phyloP scores from a whole-genome alignment of 2,113 vertebrate species.

The Theristicus caerulescens region DNA sequence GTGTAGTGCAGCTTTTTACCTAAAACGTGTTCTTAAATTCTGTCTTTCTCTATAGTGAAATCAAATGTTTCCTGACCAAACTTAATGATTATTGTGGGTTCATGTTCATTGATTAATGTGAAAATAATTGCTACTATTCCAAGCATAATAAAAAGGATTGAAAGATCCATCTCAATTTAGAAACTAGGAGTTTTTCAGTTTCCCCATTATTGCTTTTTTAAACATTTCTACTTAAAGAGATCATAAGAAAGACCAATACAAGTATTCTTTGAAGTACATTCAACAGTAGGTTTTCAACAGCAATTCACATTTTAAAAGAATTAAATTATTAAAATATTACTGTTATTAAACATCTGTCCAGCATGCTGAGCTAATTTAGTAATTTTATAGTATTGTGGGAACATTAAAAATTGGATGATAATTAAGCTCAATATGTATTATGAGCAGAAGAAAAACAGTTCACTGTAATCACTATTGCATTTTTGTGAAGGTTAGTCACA shows the following conservation, averaged over 20 bases:
- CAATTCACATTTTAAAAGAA: background rate
- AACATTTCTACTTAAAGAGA: background rate
- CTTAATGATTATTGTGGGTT: background rate
- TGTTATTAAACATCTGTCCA: background rate
- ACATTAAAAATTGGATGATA: background rate
- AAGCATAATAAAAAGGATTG: background rate
- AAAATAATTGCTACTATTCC: background rate
- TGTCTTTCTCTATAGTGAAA: background rate
- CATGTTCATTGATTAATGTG: background rate
- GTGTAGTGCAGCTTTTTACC: background rate
- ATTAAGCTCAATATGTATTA: background rate
- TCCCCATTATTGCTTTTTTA: background rate
- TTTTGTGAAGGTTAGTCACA: background rate
- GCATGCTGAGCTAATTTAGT: background rate
- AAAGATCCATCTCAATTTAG: background rate
- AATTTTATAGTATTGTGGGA: background rate
- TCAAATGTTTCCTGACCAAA: background rate
- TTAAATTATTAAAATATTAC: constrained; percentile 26
- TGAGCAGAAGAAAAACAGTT: background rate
- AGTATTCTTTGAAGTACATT: background rate
- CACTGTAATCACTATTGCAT: background rate
- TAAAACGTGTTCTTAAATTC: background rate
- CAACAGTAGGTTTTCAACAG: background rate
- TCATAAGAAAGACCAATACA: background rate
- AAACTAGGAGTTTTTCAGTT: background rate